Evolutionary conservation across 2,888 invertebrate species (phyloP).

Genomic region (Tenthredo mesomela): DNA sequence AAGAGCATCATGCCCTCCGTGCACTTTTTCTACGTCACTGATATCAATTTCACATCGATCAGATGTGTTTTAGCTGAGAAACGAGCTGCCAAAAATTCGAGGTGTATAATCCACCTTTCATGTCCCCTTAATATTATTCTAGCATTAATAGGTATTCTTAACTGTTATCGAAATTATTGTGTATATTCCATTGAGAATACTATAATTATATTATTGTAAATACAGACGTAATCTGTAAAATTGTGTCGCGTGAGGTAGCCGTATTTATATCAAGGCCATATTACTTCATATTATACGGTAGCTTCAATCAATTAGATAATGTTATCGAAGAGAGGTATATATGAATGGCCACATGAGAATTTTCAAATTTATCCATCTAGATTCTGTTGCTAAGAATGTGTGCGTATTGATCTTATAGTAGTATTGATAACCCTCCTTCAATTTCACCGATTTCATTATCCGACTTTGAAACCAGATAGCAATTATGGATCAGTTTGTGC

Average conservation of each 20-base stretch:
- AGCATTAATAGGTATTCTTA: neutral
- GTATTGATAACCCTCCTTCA: neutral
- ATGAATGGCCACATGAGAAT: neutral
- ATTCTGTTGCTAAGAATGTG: neutral
- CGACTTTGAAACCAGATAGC: neutral
- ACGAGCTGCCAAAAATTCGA: too few relatives aligned
- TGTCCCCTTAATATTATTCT: neutral
- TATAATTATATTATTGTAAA: neutral
- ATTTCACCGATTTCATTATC: neutral
- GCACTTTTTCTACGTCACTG: too few relatives aligned
- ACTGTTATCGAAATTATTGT: neutral
- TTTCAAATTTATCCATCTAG: neutral
- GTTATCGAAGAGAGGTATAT: neutral
- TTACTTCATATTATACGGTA: neutral
- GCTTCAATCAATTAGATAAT: neutral
- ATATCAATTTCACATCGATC: too few relatives aligned
- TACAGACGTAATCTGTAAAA: neutral
- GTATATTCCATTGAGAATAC: neutral
- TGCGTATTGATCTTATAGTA: neutral
- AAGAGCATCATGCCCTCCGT: too few relatives aligned
- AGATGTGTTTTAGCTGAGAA: too few relatives aligned
- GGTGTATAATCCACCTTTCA: too few relatives aligned
- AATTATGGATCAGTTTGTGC: neutral
- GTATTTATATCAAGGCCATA: neutral
- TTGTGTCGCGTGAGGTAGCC: neutral